Evolutionary conservation across 1,140 invertebrate species (phyloP), one percentile per base, ranked within the genome.

Genomic region (Aporrectodea caliginosa): DNA sequence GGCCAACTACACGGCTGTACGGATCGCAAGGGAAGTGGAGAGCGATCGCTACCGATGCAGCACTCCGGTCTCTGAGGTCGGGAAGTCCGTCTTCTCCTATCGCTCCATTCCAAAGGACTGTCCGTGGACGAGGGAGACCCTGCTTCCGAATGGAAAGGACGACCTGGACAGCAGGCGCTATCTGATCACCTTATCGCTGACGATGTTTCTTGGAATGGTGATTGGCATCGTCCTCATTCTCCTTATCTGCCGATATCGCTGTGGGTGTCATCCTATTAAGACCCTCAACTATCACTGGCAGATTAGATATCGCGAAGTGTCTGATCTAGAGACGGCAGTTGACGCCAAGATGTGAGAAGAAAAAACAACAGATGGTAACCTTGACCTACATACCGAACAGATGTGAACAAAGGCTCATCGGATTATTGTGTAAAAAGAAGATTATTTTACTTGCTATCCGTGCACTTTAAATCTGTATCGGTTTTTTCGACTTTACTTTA

Each of bases 1-100:
- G 80, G 33, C 73, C 1, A 81, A 78, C 43, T 22, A 16, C 2
- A 81, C 76, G 30, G 22, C 29, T 31, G 80, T 81, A n/a, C 33
- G 75, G 33, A 58, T 76, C 1, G 43, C 43, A 1, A 76, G 43
- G 16, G 75, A 76, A 29, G n/a, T 31, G n/a, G 75, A 76, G 27
- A 31, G 16, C 16, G 75, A 76, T 31, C 34, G 75, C 14, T 76
- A 76, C 75, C 33, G 43, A n/a, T 76, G 75, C 27, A 35, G 43
- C 22, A 76, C 16, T 35, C 34, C 16, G 35, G n/a, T 35, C 43
- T 76, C 27, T 34, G 43, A 58, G 16, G 43, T 35, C 33, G 75
- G 43, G 32, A 76, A 76, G 32, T 76, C 35, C 29, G 22, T 76
- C 2, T 76, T 76, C 43, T 35, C 75, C 16, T 76, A 76, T n/a